Percentiles rank a stretch among this genome's conserved stretches.
phyloP scores from a whole-genome alignment of 1,140 invertebrate genomes.

The Argopecten irradians region DNA sequence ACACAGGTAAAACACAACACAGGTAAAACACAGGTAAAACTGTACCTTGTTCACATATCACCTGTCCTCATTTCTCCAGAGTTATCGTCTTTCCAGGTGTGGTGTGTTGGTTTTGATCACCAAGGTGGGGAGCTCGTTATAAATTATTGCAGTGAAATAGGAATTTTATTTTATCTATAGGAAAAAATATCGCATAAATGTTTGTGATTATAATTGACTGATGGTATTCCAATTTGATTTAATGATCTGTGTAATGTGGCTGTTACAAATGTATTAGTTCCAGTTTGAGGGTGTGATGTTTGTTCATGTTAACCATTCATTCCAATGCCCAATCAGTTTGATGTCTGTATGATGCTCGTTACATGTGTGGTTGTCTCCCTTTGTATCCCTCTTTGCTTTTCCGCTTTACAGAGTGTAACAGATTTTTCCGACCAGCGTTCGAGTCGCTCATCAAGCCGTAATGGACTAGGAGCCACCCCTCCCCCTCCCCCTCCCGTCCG shows the following conservation, averaged over 20 bases:
- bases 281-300: too few relatives aligned
- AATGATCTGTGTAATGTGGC: too few relatives aligned
- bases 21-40: neutral
- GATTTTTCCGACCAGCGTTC: conserved; percentile 58
- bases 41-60: neutral
- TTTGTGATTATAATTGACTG: too few relatives aligned
- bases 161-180: too few relatives aligned
- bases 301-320: too few relatives aligned
- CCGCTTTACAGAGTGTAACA: conserved; percentile 59
- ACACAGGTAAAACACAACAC: neutral
- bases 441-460: conserved; percentile 56
- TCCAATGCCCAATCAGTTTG: neutral
- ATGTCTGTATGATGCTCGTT: neutral
- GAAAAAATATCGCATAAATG: too few relatives aligned
- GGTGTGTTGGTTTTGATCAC: neutral
- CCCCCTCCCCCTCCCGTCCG: conserved; percentile 62
- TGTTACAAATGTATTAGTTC: too few relatives aligned
- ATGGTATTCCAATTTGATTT: too few relatives aligned
- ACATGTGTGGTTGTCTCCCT: neutral
- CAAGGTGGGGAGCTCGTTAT: too few relatives aligned
- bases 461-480: conserved; percentile 36
- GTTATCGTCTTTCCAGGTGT: neutral
- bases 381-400: neutral
- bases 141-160: too few relatives aligned
- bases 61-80: neutral